Evolutionary conservation across 2,888 invertebrate species (phyloP), one percentile per base, ranked within the genome.

Genomic region (Isoperla grammatica): DNA sequence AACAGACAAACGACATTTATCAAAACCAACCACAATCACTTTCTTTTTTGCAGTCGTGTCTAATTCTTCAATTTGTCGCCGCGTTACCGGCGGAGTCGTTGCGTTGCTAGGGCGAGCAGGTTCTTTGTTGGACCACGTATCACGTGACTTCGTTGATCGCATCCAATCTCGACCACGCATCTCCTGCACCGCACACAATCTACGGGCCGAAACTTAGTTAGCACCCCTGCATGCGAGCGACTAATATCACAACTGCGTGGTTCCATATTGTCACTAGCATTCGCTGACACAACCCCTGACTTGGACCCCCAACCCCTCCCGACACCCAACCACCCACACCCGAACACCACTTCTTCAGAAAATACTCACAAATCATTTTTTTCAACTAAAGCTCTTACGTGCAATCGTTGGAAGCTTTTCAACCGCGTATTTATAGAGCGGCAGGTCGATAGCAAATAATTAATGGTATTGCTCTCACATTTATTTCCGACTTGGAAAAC

Each of bases 171-270:
- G 37, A 20, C 45, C 58, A 58, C 19, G 54, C 43, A 45, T 15
- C 42, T 15, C n/a, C 42, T 35, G 19, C 53, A 5, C 42, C 42
- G 50, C 42, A 58, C 42, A 58, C 58, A 58, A 58, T 58, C 58
- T 58, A 42, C 50, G 53, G 53, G 29, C 20, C 20, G 53, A 53
- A 59, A 59, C 59, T 59, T 59, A 53, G 59, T 59, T 59, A 59
- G 53, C 53, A 58, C 29, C 59, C 54, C 43, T 54, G 22, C 45
- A 53, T 37, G 53, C 53, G 19, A 45, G 35, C 53, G 53, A 59
- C 59, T 59, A 59, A 59, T 59, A 59, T 43, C 54, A 20, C 39
- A 54, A 54, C 35, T 12, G 37, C 15, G 53, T 9, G 53, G 53
- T 53, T 53, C 53, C 53, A 53, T 53, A 53, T 53, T 53, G 53